Evolutionary conservation across 2,113 vertebrate species (phyloP).

Genomic region (Ptyas mucosa): DNA sequence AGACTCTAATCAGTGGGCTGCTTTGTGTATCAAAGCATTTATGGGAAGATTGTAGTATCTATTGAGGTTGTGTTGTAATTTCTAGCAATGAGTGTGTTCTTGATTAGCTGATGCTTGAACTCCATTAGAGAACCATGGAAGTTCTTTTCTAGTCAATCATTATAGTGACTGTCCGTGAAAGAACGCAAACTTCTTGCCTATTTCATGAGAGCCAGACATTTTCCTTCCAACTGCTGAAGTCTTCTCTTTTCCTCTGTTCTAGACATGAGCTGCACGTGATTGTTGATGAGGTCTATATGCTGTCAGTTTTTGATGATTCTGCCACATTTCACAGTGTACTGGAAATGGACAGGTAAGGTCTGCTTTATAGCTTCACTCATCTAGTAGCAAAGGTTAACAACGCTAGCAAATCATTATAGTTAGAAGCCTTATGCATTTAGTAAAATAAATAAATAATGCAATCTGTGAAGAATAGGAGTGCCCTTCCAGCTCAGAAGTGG

Average conservation of each 20-base stretch:
- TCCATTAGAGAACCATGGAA: neutral
- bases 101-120: neutral
- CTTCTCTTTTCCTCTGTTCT: slow-evolving; percentile 25
- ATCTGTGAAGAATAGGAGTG: neutral
- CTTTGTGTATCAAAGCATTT: neutral
- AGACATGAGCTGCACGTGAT: slow-evolving; percentile 88
- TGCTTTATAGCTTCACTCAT: slow-evolving; percentile 30
- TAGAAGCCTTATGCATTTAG: neutral
- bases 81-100: neutral
- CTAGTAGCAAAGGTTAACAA: slow-evolving; percentile 12
- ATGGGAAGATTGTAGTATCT: neutral
- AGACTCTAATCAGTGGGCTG: neutral
- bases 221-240: neutral
- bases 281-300: slow-evolving; percentile 95
- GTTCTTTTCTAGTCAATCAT: neutral
- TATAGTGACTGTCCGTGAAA: neutral
- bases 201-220: neutral
- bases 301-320: slow-evolving; percentile 86
- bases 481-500: neutral
- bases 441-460: neutral
- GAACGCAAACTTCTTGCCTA: neutral
- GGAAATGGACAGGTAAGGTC: slow-evolving; percentile 81
- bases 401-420: neutral
- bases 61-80: neutral
- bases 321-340: slow-evolving; percentile 84